phyloP scores from a whole-genome alignment of 2,113 vertebrate species.

The Etia nguti region DNA sequence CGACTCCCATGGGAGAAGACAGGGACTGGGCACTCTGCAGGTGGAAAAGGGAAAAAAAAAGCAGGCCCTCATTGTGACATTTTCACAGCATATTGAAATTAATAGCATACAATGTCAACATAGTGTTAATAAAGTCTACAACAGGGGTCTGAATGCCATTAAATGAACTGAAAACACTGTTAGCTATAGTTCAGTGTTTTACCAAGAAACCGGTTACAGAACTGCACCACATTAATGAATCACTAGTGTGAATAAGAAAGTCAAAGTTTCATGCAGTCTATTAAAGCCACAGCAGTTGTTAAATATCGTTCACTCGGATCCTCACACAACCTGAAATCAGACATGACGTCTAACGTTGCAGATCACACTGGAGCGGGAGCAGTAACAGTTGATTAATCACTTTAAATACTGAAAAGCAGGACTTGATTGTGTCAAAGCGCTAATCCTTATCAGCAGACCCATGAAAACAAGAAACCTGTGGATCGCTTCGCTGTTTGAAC shows the following conservation, averaged over 20 bases:
- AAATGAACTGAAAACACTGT: fast-evolving
- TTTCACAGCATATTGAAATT: neutral
- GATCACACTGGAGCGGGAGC: neutral
- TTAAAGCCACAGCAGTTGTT: neutral
- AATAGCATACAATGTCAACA: neutral
- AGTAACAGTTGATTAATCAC: neutral
- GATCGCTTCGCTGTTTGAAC: fast-evolving
- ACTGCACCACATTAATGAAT: neutral
- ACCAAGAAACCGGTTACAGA: neutral
- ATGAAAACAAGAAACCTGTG: neutral
- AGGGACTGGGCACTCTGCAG: slow-evolving; percentile 75
- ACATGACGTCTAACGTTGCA: fast-evolving
- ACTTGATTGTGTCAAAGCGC: neutral
- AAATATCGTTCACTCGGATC: neutral
- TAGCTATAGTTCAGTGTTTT: neutral
- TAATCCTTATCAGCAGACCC: neutral
- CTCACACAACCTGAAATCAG: neutral
- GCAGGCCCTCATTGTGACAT: neutral
- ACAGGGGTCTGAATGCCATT: neutral
- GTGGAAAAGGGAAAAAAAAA: neutral
- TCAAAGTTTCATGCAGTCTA: neutral
- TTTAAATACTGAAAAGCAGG: neutral
- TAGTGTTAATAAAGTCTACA: neutral
- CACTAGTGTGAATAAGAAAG: neutral
- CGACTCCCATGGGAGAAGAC: slow-evolving; percentile 77